Conservation (phyloP, 2,888 invertebrate species). For the Busseola fusca region DNA sequence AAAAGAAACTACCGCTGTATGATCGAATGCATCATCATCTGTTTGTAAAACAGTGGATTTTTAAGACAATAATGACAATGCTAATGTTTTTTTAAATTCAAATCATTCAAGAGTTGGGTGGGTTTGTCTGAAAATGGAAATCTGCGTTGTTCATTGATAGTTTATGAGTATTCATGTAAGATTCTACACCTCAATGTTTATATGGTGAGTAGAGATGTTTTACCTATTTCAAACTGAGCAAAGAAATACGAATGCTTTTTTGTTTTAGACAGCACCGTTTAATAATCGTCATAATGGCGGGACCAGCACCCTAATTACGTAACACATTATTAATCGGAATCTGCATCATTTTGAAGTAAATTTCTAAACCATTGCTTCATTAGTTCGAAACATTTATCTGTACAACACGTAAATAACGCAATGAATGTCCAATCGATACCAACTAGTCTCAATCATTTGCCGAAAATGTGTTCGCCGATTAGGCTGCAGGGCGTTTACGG, state of each 20-base stretch:
- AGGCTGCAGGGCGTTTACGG: no score
- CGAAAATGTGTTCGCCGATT: no score
- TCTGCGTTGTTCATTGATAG: constrained; percentile 42
- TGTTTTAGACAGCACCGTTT: neutral
- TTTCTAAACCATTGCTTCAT: no score
- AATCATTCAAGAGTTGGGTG: constrained; percentile 61
- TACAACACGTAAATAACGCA: no score
- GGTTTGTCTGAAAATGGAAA: constrained; percentile 69
- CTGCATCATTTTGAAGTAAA: no score
- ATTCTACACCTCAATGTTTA: constrained; percentile 19
- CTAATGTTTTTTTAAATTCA: constrained; percentile 76
- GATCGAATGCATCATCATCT: constrained; percentile 40
- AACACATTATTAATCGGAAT: no score
- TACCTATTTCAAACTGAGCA: constrained; percentile 4
- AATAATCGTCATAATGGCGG: neutral
- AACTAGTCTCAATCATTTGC: no score
- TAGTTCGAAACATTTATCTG: no score
- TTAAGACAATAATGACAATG: constrained; percentile 62
- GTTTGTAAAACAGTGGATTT: constrained; percentile 68
- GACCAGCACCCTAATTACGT: no score
- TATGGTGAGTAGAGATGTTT: constrained; percentile 7
- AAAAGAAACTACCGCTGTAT: constrained; percentile 59
- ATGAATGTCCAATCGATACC: no score
- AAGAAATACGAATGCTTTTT: constrained; percentile 10
- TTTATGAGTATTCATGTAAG: constrained; percentile 29